phyloP scores from a whole-genome alignment of 2,888 invertebrate genomes.

The Nasonia oneida region DNA sequence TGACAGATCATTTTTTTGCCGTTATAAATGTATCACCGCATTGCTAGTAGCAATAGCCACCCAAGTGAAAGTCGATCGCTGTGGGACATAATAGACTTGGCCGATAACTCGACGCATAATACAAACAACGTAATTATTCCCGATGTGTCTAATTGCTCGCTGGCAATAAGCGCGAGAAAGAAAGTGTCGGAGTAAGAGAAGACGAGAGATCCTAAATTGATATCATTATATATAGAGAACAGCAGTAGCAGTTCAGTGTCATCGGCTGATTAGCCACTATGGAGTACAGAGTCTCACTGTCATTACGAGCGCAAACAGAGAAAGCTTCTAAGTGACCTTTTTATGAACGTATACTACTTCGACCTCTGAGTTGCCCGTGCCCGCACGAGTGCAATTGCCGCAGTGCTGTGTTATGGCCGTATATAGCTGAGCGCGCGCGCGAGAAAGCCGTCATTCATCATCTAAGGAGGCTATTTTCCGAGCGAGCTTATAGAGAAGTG shows the following conservation, averaged over 20 bases:
- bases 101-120: not conserved
- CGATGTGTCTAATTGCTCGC: not conserved
- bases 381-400: not conserved
- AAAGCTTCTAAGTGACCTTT: conserved; percentile 38
- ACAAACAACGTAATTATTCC: conserved; percentile 21
- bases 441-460: conserved; percentile 25
- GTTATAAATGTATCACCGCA: no score
- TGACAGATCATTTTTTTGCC: not conserved
- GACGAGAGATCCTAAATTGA: not conserved
- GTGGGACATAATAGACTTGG: no score
- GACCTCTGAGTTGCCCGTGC: not conserved
- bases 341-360: conserved; percentile 7
- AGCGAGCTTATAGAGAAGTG: not conserved
- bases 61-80: conserved; percentile 21
- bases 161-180: not conserved
- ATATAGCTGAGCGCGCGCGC: not conserved
- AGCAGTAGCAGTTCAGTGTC: conserved; percentile 1
- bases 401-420: not conserved
- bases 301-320: conserved; percentile 23
- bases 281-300: not conserved
- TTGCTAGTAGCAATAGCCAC: not conserved
- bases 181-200: conserved; percentile 12
- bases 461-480: conserved; percentile 32
- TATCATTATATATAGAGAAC: not conserved
- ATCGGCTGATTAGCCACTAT: conserved; percentile 13